Base-by-base conservation (phyloP, 2,888 invertebrate species). In the Athetis lepigone region DNA sequence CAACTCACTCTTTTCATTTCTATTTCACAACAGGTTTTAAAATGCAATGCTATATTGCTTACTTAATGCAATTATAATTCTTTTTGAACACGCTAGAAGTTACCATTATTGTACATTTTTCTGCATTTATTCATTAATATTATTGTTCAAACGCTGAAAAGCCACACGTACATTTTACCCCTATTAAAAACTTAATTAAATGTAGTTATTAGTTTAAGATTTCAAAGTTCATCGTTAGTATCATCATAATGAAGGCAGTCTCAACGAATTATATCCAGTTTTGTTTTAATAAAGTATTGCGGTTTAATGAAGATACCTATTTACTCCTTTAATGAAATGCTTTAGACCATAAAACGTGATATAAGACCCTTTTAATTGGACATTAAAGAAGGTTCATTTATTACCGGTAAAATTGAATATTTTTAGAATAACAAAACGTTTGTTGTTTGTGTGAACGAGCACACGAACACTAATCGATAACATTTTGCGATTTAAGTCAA, bases 261-360 rank as follows among this genome's bases (percentile, higher is more conserved):
- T n/a, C 13, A 52, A 27, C 9, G 37, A 65, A n/a, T 40, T 13
- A 9, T 8, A n/a, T 19, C 13, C 42, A 4, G 45, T 46, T 50
- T 33, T 6, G 25, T 57, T 56, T 57, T 1, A 57, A 46, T 39
- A 56, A 65, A 43, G 37, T 25, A 29, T 36, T 23, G 29, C 33
- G 43, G 27, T 21, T 52, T 71, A 54, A 71, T 71, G 47, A 64
- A 67, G 42, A 47, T 29, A 25, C 19, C n/a, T 51, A 67, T 33
- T 33, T 27, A 42, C 13, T 42, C 8, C 29, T 43, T 37, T 43
- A 37, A 43, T 61, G 27, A 50, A 67, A 63, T 19, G 27, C 9
- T 65, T 58, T 49, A 47, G 9, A 23, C 13, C 25, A 42, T 71
- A 33, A 67, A 67, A 37, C 40, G 21, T 65, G 16, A 25, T 43